Evolutionary conservation across 2,888 invertebrate genomes (phyloP), one percentile per base, ranked within the genome.

Genomic region (Drosophila kanekoi): DNA sequence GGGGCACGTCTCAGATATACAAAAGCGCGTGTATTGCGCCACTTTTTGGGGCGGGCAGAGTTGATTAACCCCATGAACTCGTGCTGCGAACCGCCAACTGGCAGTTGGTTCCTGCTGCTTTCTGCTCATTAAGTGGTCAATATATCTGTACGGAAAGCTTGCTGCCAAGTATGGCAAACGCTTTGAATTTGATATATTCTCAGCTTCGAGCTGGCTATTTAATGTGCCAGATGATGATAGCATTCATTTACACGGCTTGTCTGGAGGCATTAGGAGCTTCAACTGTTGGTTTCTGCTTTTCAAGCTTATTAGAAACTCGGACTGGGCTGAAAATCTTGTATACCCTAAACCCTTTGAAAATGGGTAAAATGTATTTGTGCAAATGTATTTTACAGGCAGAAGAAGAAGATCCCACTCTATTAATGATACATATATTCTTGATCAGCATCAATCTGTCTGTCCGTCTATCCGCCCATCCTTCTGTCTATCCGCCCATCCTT

Each of bases 21-120:
- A 56, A 62, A 56, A 28, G 37, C 13, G 43, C 41, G 18, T 51
- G 32, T 43, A 51, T 43, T 53, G 48, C 13, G 40, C 48, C 56
- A 51, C n/a, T 58, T 54, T 68, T 32, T 33, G 16, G 48, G 28
- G 48, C 35, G 14, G 23, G 14, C 11, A 38, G 54, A 74, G 66
- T 74, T 74, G 78, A 61, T 74, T 77, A 74, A 77, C 73, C 78
- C 43, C 44, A 28, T 61, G 65, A 65, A 74, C 78, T 47, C 20
- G 16, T 48, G 49, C 44, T 58, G 61, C 11, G 28, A 61, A 16
- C 3, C 18, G 18, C 18, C 28, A 38, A 11, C 13, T 35, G 18
- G 38, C 28, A 57, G 18, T 52, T 48, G 37, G 20, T 43, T 35
- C 38, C 16, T 14, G 44, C 48, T 37, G 52, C 38, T 48, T 20